Conservation (phyloP, 2,888 invertebrate species). For the Dicyrtoma fusca region DNA sequence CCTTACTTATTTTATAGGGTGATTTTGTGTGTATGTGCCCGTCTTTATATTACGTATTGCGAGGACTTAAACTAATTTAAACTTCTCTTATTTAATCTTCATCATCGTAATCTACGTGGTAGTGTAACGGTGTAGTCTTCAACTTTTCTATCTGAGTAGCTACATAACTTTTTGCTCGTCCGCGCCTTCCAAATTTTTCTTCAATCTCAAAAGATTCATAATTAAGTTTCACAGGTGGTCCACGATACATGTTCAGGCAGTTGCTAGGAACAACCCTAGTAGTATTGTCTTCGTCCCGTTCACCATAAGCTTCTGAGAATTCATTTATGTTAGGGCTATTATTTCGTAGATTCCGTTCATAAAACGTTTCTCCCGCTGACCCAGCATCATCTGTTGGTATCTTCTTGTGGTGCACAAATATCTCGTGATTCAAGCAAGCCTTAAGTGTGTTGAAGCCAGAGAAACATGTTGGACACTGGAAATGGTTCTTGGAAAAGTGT, state of each 20-base stretch:
- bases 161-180: not conserved
- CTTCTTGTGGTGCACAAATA: not conserved
- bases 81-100: too few species aligned
- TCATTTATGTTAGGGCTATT: too few species aligned
- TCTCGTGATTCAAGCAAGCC: not conserved
- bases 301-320: not conserved
- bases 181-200: not conserved
- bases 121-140: not conserved
- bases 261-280: not conserved
- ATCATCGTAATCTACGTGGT: too few species aligned
- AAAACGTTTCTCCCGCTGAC: too few species aligned
- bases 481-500: slow-evolving; percentile 8
- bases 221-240: slow-evolving; percentile 1
- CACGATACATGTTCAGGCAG: slow-evolving; percentile 6
- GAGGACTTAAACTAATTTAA: too few species aligned
- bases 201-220: slow-evolving; percentile 2
- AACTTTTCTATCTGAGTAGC: not conserved
- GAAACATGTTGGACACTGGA: slow-evolving; percentile 4
- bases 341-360: too few species aligned
- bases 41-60: too few species aligned
- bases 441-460: not conserved
- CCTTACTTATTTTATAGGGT: too few species aligned
- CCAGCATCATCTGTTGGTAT: not conserved
- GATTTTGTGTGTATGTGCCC: too few species aligned
- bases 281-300: not conserved